Evolutionary conservation across 1,140 invertebrate species (phyloP).

Genomic region (Atta texana): DNA sequence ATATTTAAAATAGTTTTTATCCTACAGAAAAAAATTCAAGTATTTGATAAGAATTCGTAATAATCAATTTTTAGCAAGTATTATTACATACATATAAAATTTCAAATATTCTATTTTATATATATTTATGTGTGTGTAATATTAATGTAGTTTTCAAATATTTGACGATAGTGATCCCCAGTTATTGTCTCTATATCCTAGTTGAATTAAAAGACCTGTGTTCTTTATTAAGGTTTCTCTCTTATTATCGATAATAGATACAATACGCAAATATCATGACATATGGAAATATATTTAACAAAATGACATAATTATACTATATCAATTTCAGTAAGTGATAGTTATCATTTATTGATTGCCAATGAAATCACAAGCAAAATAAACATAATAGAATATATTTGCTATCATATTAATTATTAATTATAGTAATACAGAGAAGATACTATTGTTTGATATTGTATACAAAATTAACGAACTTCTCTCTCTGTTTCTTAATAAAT

Average conservation of each 20-base stretch:
- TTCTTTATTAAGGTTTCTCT: not conserved
- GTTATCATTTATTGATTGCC: not conserved
- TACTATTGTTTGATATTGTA: not conserved
- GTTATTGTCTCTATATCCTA: not conserved
- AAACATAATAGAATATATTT: not conserved
- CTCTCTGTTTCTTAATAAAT: not conserved
- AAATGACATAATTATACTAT: constrained; percentile 7
- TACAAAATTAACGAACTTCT: too few species aligned
- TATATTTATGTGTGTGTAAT: not conserved
- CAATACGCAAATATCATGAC: not conserved
- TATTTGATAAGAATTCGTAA: not conserved
- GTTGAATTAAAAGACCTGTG: not conserved
- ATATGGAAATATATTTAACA: not conserved
- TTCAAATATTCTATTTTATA: not conserved
- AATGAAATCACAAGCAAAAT: not conserved
- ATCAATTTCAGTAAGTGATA: not conserved
- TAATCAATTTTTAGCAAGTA: not conserved
- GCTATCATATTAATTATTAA: constrained; percentile 23
- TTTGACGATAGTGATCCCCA: not conserved
- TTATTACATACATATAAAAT: not conserved
- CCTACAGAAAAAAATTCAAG: not conserved
- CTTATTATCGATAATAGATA: not conserved
- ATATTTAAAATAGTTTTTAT: not conserved
- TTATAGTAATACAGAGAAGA: not conserved
- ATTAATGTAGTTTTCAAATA: not conserved